phyloP scores from a whole-genome alignment of 2,888 invertebrate species.

The Fabriciana adippe region DNA sequence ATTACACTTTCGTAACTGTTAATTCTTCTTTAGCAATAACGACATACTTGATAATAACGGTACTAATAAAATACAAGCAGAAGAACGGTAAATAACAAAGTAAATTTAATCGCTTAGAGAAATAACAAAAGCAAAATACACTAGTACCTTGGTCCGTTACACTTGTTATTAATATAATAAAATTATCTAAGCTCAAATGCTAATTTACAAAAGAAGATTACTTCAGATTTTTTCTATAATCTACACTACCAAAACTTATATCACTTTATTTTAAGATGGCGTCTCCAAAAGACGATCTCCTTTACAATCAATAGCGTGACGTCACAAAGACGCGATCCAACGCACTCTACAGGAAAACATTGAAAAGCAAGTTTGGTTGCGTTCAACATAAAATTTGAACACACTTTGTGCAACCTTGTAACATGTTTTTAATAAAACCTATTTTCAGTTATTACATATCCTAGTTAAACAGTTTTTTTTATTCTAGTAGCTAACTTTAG shows the following conservation, averaged over 20 bases:
- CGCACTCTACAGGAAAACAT: slow-evolving; percentile 59
- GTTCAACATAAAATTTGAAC: slow-evolving; percentile 18
- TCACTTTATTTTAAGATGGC: slow-evolving; percentile 83
- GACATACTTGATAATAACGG: slow-evolving; percentile 63
- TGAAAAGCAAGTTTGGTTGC: slow-evolving; percentile 36
- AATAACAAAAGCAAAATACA: slow-evolving; percentile 73
- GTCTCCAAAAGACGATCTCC: slow-evolving; percentile 80
- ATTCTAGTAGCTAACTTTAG: too few relatives aligned
- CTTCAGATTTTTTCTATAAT: slow-evolving; percentile 77
- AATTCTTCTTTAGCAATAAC: slow-evolving; percentile 39
- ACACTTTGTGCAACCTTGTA: neutral
- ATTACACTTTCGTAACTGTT: slow-evolving; percentile 45
- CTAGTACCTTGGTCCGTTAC: slow-evolving; percentile 91
- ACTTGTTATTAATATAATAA: slow-evolving; percentile 82
- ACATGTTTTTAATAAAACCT: neutral
- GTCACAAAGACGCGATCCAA: slow-evolving; percentile 77
- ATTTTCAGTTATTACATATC: neutral
- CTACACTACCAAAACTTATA: slow-evolving; percentile 84
- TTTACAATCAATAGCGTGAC: slow-evolving; percentile 78
- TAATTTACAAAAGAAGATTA: slow-evolving; percentile 71
- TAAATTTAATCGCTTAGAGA: slow-evolving; percentile 58
- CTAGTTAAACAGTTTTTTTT: too few relatives aligned
- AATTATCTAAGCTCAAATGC: slow-evolving; percentile 69
- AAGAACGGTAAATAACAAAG: slow-evolving; percentile 77
- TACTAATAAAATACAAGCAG: slow-evolving; percentile 61